Conservation (phyloP, 2,888 invertebrate genomes). For the Dexiosoma caninum region DNA sequence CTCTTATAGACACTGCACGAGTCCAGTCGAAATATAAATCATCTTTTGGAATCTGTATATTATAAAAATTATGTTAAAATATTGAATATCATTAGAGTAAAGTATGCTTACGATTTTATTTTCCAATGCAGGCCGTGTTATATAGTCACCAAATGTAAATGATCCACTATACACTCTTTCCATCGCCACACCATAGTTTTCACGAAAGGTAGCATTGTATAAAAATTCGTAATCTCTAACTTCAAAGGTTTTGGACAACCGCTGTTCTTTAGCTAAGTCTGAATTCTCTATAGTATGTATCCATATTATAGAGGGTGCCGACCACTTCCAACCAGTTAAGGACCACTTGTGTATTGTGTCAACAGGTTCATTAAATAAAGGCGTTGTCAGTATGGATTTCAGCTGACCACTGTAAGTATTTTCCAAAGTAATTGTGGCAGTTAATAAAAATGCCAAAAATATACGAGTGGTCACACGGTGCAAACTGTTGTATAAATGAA, state of each 20-base stretch:
- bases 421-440: constrained; percentile 75
- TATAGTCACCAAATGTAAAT: constrained; percentile 72
- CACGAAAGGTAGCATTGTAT: constrained; percentile 71
- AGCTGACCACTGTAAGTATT: constrained; percentile 76
- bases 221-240: constrained; percentile 70
- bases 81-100: too few relatives aligned
- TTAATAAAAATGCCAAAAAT: constrained; percentile 71
- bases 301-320: constrained; percentile 75
- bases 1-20: constrained; percentile 72
- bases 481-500: constrained; percentile 65
- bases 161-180: constrained; percentile 72
- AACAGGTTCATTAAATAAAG: constrained; percentile 71
- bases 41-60: constrained; percentile 73
- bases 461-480: constrained; percentile 70
- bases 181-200: constrained; percentile 73
- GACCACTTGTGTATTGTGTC: constrained; percentile 74
- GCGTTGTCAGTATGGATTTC: constrained; percentile 74
- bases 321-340: constrained; percentile 72
- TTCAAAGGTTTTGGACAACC: constrained; percentile 70
- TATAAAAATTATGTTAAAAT: too few relatives aligned
- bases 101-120: constrained; percentile 69
- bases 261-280: constrained; percentile 71
- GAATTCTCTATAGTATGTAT: constrained; percentile 71
- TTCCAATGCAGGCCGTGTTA: constrained; percentile 69
- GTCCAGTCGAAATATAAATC: constrained; percentile 76